Evolutionary conservation across 2,113 vertebrate species (phyloP).

Genomic region (Alexandromys fortis): DNA sequence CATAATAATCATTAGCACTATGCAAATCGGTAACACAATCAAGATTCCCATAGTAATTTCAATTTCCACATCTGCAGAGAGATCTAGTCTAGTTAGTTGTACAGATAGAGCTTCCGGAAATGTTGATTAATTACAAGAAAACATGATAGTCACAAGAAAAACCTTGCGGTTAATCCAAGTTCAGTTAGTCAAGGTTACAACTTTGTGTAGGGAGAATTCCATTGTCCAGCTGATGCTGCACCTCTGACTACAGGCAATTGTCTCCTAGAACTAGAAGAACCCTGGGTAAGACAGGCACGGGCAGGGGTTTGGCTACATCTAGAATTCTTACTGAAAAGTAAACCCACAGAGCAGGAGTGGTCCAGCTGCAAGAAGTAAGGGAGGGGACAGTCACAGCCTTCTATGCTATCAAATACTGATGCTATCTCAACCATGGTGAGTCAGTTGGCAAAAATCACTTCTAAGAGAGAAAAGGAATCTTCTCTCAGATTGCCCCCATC

Average conservation of each 20-base stretch:
- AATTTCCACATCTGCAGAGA: slow-evolving; percentile 70
- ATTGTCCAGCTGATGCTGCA: slow-evolving; percentile 12
- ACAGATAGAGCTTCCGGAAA: slow-evolving; percentile 71
- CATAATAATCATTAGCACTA: slow-evolving; percentile 79
- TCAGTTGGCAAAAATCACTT: slow-evolving; percentile 42
- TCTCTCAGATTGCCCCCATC: neutral
- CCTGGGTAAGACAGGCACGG: neutral
- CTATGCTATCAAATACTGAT: slow-evolving; percentile 23
- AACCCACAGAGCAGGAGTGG: neutral
- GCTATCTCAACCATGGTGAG: neutral
- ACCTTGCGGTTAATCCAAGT: slow-evolving; percentile 63
- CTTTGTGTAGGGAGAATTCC: slow-evolving; percentile 32
- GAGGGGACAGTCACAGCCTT: neutral
- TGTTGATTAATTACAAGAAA: slow-evolving; percentile 76
- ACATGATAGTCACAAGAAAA: slow-evolving; percentile 60
- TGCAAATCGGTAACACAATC: slow-evolving; percentile 78
- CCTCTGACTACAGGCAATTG: slow-evolving; percentile 1
- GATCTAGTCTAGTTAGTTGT: slow-evolving; percentile 77
- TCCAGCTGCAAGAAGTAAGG: neutral
- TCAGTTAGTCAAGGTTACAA: slow-evolving; percentile 73
- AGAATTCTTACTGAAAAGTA: slow-evolving; percentile 44
- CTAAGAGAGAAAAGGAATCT: slow-evolving; percentile 20
- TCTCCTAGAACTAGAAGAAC: slow-evolving; percentile 39
- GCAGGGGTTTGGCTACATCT: neutral
- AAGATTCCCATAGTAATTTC: slow-evolving; percentile 77